Evolutionary conservation across 2,888 invertebrate species (phyloP), one percentile per base, ranked within the genome.

Genomic region (Sarcophaga variegata): DNA sequence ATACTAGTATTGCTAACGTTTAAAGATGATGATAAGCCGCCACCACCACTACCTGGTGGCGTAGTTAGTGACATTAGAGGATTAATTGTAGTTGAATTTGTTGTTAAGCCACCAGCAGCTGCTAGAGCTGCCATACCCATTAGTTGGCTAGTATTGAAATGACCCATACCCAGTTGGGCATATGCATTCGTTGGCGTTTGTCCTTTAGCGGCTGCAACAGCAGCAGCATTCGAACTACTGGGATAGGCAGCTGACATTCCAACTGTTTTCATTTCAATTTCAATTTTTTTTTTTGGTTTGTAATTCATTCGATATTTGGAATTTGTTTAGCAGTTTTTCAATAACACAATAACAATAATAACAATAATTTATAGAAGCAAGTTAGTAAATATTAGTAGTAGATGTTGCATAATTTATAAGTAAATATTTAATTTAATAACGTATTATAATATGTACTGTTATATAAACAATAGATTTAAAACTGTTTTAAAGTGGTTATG

Each of bases 71-170:
- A 27, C 25, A 60, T 12, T 60, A 14, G 45, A 20, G 10, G 75
- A 64, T 62, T 67, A 54, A 47, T 75, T 69, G 69, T 64, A 22
- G 70, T 60, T 27, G 37, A 37, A 76, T 54, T 62, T 62, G 60
- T 12, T 45, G 70, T 80, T 69, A 84, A 79, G 37, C 84, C 84
- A 62, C 80, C 85, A 63, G 91, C 90, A 49, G 91, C 92, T 14
- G 91, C 92, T 88, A 91, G 90, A 76, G 92, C 91, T 85, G 92
- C 92, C 88, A 92, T 90, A 78, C 90, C 91, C 91, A 92, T 91
- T 67, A 92, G 89, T 81, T 92, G 92, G 76, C 89, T 92, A 83
- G 92, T 90, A 89, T 91, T 92, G n/a, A 92, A 91, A 88, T 88
- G 82, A 88, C 88, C 90, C 64, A 91, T 89, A 74, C 89, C 87